Base-by-base conservation (phyloP, 2,113 vertebrate species). In the Ameiurus melas region DNA sequence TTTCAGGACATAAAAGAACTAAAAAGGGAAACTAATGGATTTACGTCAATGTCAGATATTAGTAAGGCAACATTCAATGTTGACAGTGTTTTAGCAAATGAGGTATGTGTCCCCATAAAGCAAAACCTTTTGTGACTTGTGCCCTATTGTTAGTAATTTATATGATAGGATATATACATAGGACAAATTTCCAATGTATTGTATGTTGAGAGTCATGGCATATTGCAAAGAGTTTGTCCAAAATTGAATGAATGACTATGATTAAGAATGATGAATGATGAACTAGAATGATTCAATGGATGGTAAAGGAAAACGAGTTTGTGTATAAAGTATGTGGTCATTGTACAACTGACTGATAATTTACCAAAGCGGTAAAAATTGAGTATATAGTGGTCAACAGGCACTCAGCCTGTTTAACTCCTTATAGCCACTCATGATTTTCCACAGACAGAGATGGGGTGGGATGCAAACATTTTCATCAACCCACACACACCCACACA, bases 301-400 rank as follows among this genome's bases (percentile, higher is more conserved):
- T 1, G 16, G 20, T 13, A 51, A 47, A 60, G 51, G 19, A n/a
- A 53, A 60, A 12, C n/a, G 55, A 25, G n/a, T 66, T 30, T 77
- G 68, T 12, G 79, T 62, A 39, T 55, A 20, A 71, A 70, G 51
- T 12, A 22, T 71, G 8, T 58, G 53, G 51, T 14, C 57, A 57
- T 75, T 85, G 77, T 85, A 47, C 58, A n/a, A 68, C 1, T 36
- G 16, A 60, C 19, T 58, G 68, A 70, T 51, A 36, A 62, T 47
- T 71, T 14, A 60, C 51, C 19, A 85, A 86, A 68, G 57, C 83
- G 20, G n/a, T n/a, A 88, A 78, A 88, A 73, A 33, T 17, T 17
- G 39, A 55, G 3, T 86, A 62, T 20, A 5, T 53, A 19, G 43
- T 1, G 22, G 7, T 16, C 22, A 53, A 12, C 19, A 53, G 43